Conservation (phyloP, 2,113 vertebrate species). For the Leucoraja erinaceus region DNA sequence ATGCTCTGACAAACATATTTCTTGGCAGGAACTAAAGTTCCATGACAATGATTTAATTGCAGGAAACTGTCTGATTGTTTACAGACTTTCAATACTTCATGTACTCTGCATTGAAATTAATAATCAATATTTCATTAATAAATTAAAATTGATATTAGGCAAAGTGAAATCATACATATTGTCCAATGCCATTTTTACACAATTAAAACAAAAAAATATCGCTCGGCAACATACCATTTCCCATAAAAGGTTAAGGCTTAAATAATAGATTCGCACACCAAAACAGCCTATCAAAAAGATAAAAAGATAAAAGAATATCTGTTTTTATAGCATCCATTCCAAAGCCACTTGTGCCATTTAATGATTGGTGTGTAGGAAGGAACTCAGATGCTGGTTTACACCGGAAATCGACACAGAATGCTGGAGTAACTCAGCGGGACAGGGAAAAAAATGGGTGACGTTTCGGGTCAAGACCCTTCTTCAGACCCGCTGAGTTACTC, state of each 20-base stretch:
- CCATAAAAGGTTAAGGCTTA: not conserved
- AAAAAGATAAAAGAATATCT: no score
- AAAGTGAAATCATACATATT: not conserved
- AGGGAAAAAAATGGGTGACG: no score
- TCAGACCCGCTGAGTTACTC: no score
- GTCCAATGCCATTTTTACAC: not conserved
- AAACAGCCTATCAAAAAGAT: not conserved
- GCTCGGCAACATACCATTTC: not conserved
- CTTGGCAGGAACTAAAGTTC: not conserved
- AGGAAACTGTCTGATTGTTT: not conserved
- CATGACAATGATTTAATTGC: not conserved
- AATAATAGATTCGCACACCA: not conserved
- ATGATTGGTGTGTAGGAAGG: no score
- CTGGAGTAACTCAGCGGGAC: no score
- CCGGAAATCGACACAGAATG: no score
- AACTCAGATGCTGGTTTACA: no score
- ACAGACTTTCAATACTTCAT: not conserved
- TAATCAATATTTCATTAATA: not conserved
- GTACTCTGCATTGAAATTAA: not conserved
- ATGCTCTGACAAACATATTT: not conserved
- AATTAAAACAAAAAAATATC: not conserved
- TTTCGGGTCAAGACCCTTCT: no score
- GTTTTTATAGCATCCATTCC: no score
- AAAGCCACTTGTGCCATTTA: no score
- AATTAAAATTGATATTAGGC: not conserved